A percentile compares a stretch with the other conserved stretches of the same genome.
Conservation (phyloP, 2,888 invertebrate species). For the Fragum whitleyi region DNA sequence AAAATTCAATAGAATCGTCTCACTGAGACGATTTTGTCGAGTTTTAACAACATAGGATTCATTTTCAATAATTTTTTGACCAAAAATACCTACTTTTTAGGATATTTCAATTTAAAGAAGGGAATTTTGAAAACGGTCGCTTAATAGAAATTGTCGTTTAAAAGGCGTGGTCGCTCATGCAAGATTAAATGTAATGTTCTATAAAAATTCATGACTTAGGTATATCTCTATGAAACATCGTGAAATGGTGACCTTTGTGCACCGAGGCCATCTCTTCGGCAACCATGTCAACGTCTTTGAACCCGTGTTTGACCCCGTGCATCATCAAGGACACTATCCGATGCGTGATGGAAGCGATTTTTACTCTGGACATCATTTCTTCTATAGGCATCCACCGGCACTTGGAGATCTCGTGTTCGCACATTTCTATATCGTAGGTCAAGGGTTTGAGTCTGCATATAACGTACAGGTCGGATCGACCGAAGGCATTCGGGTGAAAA, state of each 20-base stretch:
- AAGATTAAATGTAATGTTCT: too few species aligned
- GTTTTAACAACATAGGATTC: too few species aligned
- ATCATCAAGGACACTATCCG: slow-evolving; percentile 69
- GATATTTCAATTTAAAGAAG: too few species aligned
- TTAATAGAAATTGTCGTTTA: too few species aligned
- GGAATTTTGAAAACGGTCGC: too few species aligned
- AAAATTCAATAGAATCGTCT: too few species aligned
- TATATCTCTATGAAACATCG: slow-evolving; percentile 68
- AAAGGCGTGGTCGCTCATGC: too few species aligned
- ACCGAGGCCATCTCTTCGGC: slow-evolving; percentile 76
- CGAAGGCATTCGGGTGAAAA: slow-evolving; percentile 81
- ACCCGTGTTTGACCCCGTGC: slow-evolving; percentile 77
- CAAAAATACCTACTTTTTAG: too few species aligned
- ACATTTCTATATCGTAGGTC: slow-evolving; percentile 78
- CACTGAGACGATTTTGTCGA: too few species aligned
- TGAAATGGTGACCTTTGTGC: slow-evolving; percentile 77
- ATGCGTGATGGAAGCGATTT: slow-evolving; percentile 74
- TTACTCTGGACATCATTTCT: slow-evolving; percentile 66
- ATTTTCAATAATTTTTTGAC: too few species aligned
- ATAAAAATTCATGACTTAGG: not conserved
- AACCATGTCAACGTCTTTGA: slow-evolving; percentile 75
- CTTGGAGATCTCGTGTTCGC: slow-evolving; percentile 77
- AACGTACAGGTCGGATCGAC: slow-evolving; percentile 83
- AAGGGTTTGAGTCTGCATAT: slow-evolving; percentile 81
- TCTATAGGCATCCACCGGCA: slow-evolving; percentile 81